Percentiles rank a stretch among this genome's conserved stretches.
Conservation (phyloP, 2,113 vertebrate species). For the Clupea harengus region DNA sequence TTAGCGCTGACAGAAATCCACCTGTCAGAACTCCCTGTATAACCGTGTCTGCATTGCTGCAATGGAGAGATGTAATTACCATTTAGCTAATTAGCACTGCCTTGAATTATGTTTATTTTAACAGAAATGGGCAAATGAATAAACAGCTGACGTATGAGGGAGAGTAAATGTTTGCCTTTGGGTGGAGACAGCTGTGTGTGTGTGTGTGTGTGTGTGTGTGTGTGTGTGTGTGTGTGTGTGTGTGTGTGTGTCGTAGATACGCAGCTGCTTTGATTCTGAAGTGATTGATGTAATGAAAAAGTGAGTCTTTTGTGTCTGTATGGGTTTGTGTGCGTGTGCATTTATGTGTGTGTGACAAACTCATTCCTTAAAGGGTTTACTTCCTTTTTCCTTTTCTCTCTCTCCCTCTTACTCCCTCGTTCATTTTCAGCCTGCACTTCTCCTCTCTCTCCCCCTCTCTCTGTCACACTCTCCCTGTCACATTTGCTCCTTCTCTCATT, state of each 20-base stretch:
- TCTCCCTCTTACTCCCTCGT: no score
- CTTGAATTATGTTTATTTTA: background rate
- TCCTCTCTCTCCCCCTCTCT: background rate
- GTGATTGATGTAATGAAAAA: background rate
- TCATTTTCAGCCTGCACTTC: no score
- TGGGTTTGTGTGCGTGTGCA: background rate
- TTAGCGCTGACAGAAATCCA: background rate
- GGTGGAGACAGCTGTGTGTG: background rate
- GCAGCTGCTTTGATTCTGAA: background rate
- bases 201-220: background rate
- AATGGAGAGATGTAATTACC: background rate
- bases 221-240: background rate
- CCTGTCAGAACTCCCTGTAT: background rate
- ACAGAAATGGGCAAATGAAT: constrained; percentile 1
- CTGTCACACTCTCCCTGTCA: no score
- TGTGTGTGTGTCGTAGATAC: background rate
- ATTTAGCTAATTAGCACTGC: background rate
- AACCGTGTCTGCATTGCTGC: background rate
- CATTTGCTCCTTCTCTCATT: no score
- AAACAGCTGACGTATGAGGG: background rate
- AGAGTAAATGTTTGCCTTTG: background rate
- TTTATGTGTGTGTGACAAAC: background rate
- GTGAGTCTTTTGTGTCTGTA: background rate
- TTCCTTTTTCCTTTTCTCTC: no score
- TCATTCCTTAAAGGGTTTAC: no score